A percentile compares a stretch with the other conserved stretches of the same genome.
Evolutionary conservation across 2,888 invertebrate genomes (phyloP).

Genomic region (Hypsopygia costalis): DNA sequence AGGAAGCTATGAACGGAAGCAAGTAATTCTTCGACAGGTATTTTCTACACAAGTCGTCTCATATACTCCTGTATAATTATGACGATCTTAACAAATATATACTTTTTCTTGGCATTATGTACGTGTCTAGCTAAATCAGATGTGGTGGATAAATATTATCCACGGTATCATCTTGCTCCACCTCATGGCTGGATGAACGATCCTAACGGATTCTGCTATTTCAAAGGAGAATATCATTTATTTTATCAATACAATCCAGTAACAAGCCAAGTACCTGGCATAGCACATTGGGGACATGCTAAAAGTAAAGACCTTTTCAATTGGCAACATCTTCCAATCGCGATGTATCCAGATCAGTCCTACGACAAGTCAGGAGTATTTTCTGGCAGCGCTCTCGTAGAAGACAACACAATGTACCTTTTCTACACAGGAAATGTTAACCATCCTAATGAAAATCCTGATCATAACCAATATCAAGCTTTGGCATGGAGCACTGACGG

Average conservation of each 20-base stretch:
- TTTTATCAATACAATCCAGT: conserved; percentile 74
- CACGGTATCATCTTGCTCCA: conserved; percentile 55
- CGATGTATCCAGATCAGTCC: conserved; percentile 58
- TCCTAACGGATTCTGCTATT: conserved; percentile 73
- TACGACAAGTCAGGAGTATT: conserved; percentile 64
- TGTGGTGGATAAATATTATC: conserved; percentile 38
- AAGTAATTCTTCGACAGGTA: conserved; percentile 21
- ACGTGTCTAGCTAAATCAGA: conserved; percentile 22
- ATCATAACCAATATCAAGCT: conserved; percentile 50
- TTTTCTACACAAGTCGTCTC: conserved; percentile 8
- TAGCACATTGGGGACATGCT: conserved; percentile 76
- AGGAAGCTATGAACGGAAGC: conserved; percentile 16
- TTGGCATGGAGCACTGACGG: conserved; percentile 57
- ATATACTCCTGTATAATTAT: conserved; percentile 14
- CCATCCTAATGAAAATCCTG: conserved; percentile 34
- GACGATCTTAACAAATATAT: conserved; percentile 15
- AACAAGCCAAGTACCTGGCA: conserved; percentile 44
- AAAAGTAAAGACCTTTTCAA: conserved; percentile 60
- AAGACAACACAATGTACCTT: conserved; percentile 48
- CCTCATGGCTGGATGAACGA: conserved; percentile 76
- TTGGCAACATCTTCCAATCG: conserved; percentile 70
- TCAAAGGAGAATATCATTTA: conserved; percentile 58
- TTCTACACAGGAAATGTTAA: conserved; percentile 63
- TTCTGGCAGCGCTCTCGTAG: conserved; percentile 68
- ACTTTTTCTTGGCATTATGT: conserved; percentile 26